Base-by-base conservation (phyloP, 2,888 invertebrate genomes). In the Dolichomitus sp. region DNA sequence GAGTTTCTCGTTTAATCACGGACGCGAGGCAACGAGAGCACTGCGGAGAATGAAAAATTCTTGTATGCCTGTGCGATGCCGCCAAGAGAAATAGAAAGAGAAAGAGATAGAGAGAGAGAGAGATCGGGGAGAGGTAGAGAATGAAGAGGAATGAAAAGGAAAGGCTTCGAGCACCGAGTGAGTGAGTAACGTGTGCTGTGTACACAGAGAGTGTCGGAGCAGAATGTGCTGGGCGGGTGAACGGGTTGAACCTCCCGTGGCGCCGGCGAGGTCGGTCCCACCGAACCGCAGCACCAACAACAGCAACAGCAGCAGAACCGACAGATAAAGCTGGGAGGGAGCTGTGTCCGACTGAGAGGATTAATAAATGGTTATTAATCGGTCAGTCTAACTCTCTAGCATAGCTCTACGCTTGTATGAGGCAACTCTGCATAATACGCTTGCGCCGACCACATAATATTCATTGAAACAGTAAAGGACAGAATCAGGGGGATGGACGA, bases 311-410 rank as follows among this genome's bases (percentile, higher is more conserved):
- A 23, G 23, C 23, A 23, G 23, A 23, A n/a, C 57, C 30, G 33
- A 59, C 27, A 14, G 27, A 59, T 59, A 14, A 33, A n/a, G 54
- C 54, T 33, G 33, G 54, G 27, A 65, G 42, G 52, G 50, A 74
- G 65, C 52, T 40, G 78, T 72, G 79, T 78, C 72, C 79, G 83
- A 79, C 76, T 42, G 61, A 69, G 83, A 52, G 61, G 69, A 80
- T 85, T 85, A 83, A 85, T 83, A 85, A 85, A 85, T 85, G 81
- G 76, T 81, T 83, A 83, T 83, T 85, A 85, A 85, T 83, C 65
- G 76, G 59, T 57, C 37, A 33, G 37, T 75, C 73, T 63, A 74
- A 45, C 72, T 63, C 66, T 59, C 61, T 74, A 73, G 77, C 40
- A 17, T 17, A 37, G 11, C 19, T 30, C 6, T n/a, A n/a, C 33